Percentiles rank a stretch among this genome's conserved stretches.
Conservation (phyloP, 2,113 vertebrate genomes). For the Baryphthengus martii region DNA sequence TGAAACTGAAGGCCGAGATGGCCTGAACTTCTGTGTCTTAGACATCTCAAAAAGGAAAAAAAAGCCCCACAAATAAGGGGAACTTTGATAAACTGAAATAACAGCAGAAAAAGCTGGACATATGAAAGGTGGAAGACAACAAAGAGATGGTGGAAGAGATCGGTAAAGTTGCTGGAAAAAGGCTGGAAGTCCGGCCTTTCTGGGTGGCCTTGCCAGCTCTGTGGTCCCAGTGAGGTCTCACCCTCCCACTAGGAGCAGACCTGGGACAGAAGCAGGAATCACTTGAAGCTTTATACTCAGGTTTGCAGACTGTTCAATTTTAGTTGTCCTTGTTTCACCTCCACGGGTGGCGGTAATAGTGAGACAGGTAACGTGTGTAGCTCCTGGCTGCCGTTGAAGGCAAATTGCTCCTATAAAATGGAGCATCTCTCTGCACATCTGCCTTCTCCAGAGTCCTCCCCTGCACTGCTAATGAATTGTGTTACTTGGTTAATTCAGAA, state of each 20-base stretch:
- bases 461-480: neutral
- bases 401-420: neutral
- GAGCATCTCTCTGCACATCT: neutral
- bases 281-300: neutral
- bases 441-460: neutral
- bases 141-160: neutral
- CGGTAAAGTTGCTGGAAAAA: neutral
- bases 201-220: neutral
- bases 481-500: neutral
- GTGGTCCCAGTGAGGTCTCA: neutral
- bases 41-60: neutral
- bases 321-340: neutral
- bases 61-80: too few species aligned
- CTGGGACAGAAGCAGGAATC: neutral
- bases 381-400: neutral
- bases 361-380: neutral
- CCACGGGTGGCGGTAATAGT: neutral
- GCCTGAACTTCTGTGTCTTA: neutral
- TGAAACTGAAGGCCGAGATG: neutral
- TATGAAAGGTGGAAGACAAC: neutral
- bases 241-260: neutral
- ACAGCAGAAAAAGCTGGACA: neutral
- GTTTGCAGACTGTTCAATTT: neutral
- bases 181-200: neutral
- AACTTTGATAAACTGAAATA: neutral